Evolutionary conservation across 2,797 vertebrate genomes (phyloP).

Genomic region (Characodon lateralis): DNA sequence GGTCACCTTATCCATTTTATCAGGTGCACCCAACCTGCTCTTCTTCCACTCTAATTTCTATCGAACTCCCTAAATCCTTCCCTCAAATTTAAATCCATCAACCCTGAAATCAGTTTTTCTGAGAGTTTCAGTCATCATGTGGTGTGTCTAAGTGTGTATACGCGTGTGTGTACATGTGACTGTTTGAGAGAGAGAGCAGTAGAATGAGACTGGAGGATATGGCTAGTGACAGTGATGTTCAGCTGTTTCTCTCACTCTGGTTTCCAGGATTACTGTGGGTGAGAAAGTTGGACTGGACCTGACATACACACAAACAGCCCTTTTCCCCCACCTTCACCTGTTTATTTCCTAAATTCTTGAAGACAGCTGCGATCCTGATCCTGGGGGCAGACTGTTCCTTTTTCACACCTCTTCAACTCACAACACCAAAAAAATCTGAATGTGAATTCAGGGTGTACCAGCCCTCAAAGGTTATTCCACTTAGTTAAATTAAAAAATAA

Average conservation of each 20-base stretch:
- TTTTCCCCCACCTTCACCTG: constrained; percentile 74
- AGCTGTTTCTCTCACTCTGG: constrained; percentile 3
- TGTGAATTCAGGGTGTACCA: neutral
- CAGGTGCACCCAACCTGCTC: constrained; percentile 33
- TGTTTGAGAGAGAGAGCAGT: neutral
- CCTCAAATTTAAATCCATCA: constrained; percentile 61
- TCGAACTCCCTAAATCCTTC: constrained; percentile 36
- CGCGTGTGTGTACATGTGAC: neutral
- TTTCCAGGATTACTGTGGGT: neutral
- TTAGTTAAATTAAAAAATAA: neutral
- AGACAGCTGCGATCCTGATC: neutral
- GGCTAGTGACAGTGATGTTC: neutral
- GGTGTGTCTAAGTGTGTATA: neutral
- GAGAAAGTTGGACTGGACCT: neutral
- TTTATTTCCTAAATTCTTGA: constrained; percentile 61
- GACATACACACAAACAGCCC: neutral
- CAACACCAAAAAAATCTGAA: neutral
- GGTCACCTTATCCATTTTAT: constrained; percentile 53
- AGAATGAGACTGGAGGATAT: neutral
- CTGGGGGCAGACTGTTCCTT: neutral
- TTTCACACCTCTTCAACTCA: neutral
- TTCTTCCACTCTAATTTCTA: constrained; percentile 22
- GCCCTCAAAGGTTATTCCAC: neutral
- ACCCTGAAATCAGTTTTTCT: constrained; percentile 62
- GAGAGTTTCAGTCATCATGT: neutral